Base-by-base conservation (phyloP, 2,113 vertebrate genomes). In the Stigmatopora nigra region DNA sequence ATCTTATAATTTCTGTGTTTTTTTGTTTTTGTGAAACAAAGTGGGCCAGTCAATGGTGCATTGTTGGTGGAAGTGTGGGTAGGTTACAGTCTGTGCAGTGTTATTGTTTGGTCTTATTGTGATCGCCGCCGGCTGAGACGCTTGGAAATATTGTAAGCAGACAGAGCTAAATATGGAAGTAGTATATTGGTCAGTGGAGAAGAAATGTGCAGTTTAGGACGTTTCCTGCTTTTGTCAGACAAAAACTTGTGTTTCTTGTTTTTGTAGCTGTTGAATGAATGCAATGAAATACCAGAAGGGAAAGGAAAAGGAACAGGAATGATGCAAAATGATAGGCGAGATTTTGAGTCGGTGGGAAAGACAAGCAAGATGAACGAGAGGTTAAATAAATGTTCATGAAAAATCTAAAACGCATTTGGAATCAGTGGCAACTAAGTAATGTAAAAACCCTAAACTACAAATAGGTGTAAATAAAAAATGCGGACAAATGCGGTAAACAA, bases 101-200 rank as follows among this genome's bases (percentile, higher is more conserved):
- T 81, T 81, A 85, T 85, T 86, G 84, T 85, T 77, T 72, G 75
- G 71, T 79, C 72, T 76, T 72, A 84, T 85, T 86, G 82, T 83
- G 77, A 83, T 82, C 76, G 80, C 80, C 67, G 75, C 69, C 49
- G 63, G 60, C 74, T 66, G 78, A 75, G 75, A 86, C 68, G 44
- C 14, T 7, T 46, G 61, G 72, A 82, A 76, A 82, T 81, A 75
- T 79, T 80, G 81, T 82, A 66, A 79, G 75, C 78, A 63, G 57
- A 56, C 78, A 63, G 57, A 56, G 80, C 74, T 84, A 85, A 86
- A 85, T 82, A 73, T 83, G 80, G 83, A 82, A 68, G 61, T 58
- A 67, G 61, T 59, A n/a, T 45, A 44, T 62, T 38, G 55, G 78
- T 78, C 69, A 73, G 77, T 67, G 62, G 72, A 77, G 68, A 75